Conservation (phyloP, 2,888 invertebrate species). For the Corbicula japonica region DNA sequence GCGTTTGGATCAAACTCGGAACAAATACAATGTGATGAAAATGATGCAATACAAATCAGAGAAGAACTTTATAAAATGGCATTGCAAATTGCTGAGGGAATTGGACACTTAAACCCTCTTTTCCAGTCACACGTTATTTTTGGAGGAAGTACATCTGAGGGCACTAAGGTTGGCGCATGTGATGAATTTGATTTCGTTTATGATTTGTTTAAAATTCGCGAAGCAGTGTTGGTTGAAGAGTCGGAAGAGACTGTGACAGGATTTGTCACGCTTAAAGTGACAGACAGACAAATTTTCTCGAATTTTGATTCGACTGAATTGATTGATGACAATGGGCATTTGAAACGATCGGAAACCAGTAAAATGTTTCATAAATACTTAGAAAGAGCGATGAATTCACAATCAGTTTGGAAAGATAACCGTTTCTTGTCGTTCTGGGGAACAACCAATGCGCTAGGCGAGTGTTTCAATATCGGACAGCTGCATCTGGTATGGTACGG, state of each 20-base stretch:
- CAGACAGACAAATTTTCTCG: neutral
- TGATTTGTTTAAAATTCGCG: slow-evolving; percentile 40
- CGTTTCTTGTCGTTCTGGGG: slow-evolving; percentile 24
- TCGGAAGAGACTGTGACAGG: neutral
- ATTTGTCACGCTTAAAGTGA: slow-evolving; percentile 24
- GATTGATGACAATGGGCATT: slow-evolving; percentile 24
- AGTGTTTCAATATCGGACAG: slow-evolving; percentile 40
- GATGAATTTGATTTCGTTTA: slow-evolving; percentile 42
- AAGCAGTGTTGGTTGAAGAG: slow-evolving; percentile 3
- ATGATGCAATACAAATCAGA: slow-evolving; percentile 9
- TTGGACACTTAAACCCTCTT: slow-evolving; percentile 15
- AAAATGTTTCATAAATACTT: slow-evolving; percentile 31
- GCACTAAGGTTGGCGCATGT: slow-evolving; percentile 30
- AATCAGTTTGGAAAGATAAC: neutral
- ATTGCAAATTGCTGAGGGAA: neutral
- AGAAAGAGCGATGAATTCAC: slow-evolving; percentile 9
- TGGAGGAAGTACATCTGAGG: slow-evolving; percentile 37
- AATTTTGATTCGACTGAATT: slow-evolving; percentile 11
- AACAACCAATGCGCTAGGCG: slow-evolving; percentile 36
- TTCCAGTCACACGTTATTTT: slow-evolving; percentile 30
- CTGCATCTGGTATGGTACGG: slow-evolving; percentile 38
- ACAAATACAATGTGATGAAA: neutral
- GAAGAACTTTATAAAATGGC: slow-evolving; percentile 13
- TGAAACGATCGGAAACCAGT: slow-evolving; percentile 31
- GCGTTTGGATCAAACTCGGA: slow-evolving; percentile 21